A percentile compares a stretch with the other conserved stretches of the same genome.
Evolutionary conservation across 2,888 invertebrate species (phyloP).

Genomic region (Chloroclysta siterata): DNA sequence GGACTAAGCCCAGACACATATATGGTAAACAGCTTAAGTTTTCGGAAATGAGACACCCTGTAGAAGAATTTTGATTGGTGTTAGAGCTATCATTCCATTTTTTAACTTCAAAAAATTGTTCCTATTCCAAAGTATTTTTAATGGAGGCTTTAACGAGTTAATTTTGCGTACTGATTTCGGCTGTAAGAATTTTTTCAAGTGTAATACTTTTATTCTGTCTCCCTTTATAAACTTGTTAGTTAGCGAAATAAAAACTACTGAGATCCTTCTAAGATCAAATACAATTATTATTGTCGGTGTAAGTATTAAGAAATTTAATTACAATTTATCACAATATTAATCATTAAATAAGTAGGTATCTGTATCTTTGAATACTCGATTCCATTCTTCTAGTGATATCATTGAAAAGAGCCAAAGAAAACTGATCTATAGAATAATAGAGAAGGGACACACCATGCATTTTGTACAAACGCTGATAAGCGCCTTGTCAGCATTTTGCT

Average conservation of each 20-base stretch:
- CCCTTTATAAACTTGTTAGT: neutral
- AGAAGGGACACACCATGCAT: neutral
- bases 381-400: neutral
- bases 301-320: neutral
- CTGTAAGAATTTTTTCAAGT: slow-evolving; percentile 5
- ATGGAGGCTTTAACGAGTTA: neutral
- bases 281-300: neutral
- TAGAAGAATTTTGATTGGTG: neutral
- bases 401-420: slow-evolving; percentile 1
- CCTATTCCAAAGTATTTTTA: slow-evolving; percentile 3
- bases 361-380: neutral
- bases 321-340: slow-evolving; percentile 5
- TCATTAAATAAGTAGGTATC: neutral
- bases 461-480: neutral
- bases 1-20: no score
- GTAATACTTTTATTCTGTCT: neutral
- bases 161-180: neutral
- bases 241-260: neutral
- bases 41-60: neutral
- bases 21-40: neutral
- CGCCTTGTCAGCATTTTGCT: neutral
- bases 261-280: neutral
- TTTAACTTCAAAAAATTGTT: slow-evolving; percentile 4
- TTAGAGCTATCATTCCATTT: slow-evolving; percentile 19
- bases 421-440: neutral